Conservation (phyloP, 1,140 invertebrate species). For the Caerostris darwini region DNA sequence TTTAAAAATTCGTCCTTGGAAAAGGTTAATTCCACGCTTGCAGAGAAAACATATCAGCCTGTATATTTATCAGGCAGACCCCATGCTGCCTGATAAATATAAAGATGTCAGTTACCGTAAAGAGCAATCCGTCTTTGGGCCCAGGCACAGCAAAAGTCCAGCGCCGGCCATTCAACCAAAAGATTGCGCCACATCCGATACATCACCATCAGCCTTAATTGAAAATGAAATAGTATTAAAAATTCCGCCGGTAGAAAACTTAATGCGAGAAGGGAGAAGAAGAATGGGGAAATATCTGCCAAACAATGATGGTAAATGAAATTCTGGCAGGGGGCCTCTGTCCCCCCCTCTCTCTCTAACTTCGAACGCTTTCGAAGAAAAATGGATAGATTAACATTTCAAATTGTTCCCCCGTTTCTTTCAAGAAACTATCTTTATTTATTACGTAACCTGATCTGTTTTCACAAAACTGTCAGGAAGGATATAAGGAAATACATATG, state of each 20-base stretch:
- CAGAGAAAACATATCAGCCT: too few relatives aligned
- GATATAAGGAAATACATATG: too few relatives aligned
- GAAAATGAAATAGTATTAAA: background rate
- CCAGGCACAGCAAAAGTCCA: background rate
- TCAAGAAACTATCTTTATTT: too few relatives aligned
- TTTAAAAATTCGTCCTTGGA: too few relatives aligned
- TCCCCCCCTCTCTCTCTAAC: background rate
- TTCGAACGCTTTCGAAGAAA: too few relatives aligned
- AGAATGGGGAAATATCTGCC: background rate
- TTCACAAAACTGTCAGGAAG: too few relatives aligned
- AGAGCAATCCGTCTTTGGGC: background rate
- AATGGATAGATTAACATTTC: too few relatives aligned
- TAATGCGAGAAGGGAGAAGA: background rate
- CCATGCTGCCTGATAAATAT: too few relatives aligned
- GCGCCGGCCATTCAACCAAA: background rate
- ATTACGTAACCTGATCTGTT: too few relatives aligned
- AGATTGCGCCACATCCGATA: background rate
- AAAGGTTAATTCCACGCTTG: too few relatives aligned
- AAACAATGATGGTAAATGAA: background rate
- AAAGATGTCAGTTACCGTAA: background rate
- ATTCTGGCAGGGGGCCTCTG: background rate
- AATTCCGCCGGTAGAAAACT: background rate
- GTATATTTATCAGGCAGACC: too few relatives aligned
- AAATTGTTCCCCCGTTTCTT: too few relatives aligned
- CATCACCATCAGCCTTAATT: background rate